These are phyloP conservation scores for Pachycephus smyrnensis DNA, from an alignment of 2,888 invertebrate species.

Conservation along the genomic window DNA sequence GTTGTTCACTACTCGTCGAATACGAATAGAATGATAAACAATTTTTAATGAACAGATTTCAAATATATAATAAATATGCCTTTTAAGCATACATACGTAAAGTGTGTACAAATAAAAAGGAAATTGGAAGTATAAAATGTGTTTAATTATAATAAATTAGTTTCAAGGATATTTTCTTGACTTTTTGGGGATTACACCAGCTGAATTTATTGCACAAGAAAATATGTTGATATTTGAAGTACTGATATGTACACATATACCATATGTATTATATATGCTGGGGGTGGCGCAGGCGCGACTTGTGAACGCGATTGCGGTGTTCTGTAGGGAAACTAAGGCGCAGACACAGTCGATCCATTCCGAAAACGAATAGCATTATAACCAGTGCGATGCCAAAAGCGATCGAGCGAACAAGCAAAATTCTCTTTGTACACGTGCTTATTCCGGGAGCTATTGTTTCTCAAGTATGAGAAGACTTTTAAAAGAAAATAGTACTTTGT, in stretches of 20 bases:
- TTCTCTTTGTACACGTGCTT: slow-evolving; percentile 24
- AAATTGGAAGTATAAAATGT: too few species aligned
- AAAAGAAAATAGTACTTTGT: neutral
- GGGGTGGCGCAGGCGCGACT: slow-evolving; percentile 1
- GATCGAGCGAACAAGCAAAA: slow-evolving; percentile 7
- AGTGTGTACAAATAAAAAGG: too few species aligned
- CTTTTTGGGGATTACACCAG: neutral
- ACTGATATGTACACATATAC: neutral
- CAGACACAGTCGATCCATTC: neutral
- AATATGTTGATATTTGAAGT: neutral
- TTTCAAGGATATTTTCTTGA: neutral
- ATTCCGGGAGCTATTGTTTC: neutral
- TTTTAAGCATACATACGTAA: too few species aligned
- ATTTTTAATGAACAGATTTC: neutral
- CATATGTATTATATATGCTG: neutral
- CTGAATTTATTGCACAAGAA: neutral
- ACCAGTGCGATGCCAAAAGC: slow-evolving; percentile 26
- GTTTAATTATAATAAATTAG: neutral
- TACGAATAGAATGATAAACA: neutral
- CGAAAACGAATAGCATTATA: slow-evolving; percentile 6
- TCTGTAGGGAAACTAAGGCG: slow-evolving; percentile 12
- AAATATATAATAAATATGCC: neutral
- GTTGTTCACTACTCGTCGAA: neutral
- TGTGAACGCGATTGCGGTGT: slow-evolving; percentile 25
- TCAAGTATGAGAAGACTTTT: neutral